Percentiles rank a stretch among this genome's conserved stretches.
phyloP scores from a whole-genome alignment of 2,797 vertebrate species.

The Fringilla coelebs region DNA sequence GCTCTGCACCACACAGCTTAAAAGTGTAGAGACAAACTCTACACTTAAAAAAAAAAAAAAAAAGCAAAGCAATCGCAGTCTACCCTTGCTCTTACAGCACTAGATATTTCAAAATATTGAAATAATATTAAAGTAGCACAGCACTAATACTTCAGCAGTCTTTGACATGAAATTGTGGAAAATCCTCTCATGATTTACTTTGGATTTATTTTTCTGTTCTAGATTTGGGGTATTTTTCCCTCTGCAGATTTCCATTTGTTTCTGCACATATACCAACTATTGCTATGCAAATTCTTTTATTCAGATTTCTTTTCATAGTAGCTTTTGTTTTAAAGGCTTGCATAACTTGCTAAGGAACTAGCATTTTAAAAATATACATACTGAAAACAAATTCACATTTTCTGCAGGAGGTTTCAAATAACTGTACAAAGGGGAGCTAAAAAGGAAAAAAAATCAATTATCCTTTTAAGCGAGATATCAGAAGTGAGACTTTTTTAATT shows the following conservation, averaged over 20 bases:
- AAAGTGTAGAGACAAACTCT: background rate
- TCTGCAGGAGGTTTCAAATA: constrained; percentile 32
- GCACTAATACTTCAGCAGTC: background rate
- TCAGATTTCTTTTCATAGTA: background rate
- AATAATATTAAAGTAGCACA: background rate
- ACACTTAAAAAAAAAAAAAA: no score
- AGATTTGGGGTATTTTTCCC: background rate
- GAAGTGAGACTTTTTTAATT: background rate
- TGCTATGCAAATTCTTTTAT: constrained; percentile 33
- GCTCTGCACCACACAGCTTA: background rate
- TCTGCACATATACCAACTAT: background rate
- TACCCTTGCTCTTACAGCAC: background rate
- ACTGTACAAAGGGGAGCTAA: background rate
- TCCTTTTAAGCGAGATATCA: constrained; percentile 5
- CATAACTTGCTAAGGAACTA: constrained; percentile 3
- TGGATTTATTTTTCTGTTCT: background rate
- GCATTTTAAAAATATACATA: background rate
- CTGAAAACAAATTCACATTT: constrained; percentile 24
- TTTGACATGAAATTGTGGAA: background rate
- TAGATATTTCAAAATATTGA: background rate
- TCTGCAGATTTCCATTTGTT: background rate
- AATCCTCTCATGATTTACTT: background rate
- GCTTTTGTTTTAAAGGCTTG: constrained; percentile 41
- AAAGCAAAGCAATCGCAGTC: background rate
- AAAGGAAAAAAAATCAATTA: constrained; percentile 25